Percentiles rank a stretch among this genome's conserved stretches.
Conservation (phyloP, 2,888 invertebrate species). For the Eremobia ochroleuca region DNA sequence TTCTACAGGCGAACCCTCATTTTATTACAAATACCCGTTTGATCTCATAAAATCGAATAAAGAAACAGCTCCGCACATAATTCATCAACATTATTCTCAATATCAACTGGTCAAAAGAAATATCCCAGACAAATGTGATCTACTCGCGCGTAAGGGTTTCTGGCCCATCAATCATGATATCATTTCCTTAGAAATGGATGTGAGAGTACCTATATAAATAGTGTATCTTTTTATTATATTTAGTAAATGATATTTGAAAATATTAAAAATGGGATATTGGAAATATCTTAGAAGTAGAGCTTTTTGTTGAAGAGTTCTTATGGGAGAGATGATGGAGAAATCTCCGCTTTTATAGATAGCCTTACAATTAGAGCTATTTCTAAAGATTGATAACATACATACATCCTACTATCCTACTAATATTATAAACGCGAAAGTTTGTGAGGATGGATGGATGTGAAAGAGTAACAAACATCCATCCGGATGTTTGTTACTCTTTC, state of each 20-base stretch:
- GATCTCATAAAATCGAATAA: conserved; percentile 32
- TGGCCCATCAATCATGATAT: conserved; percentile 46
- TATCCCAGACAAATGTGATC: conserved; percentile 50
- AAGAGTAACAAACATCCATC: too few species aligned
- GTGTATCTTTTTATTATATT: conserved; percentile 34
- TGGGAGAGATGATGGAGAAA: too few species aligned
- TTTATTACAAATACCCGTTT: neutral
- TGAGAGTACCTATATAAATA: conserved; percentile 3
- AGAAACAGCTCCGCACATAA: conserved; percentile 26
- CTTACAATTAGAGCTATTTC: too few species aligned
- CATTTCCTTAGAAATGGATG: conserved; percentile 38
- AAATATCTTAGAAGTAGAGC: too few species aligned
- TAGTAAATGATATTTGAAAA: conserved; percentile 25
- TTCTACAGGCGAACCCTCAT: neutral
- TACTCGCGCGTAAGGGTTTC: conserved; percentile 65
- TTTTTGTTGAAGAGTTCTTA: too few species aligned
- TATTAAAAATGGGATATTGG: too few species aligned
- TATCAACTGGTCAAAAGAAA: conserved; percentile 43
- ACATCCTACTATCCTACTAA: too few species aligned
- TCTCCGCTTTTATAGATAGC: too few species aligned
- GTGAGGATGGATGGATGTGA: too few species aligned
- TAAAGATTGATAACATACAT: too few species aligned
- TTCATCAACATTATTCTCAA: conserved; percentile 24
- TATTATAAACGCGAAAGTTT: too few species aligned
- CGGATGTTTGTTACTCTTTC: too few species aligned